These are phyloP conservation scores for Enteromius radiatus DNA, from an alignment of 2,797 vertebrate species.

Conservation along the genomic window DNA sequence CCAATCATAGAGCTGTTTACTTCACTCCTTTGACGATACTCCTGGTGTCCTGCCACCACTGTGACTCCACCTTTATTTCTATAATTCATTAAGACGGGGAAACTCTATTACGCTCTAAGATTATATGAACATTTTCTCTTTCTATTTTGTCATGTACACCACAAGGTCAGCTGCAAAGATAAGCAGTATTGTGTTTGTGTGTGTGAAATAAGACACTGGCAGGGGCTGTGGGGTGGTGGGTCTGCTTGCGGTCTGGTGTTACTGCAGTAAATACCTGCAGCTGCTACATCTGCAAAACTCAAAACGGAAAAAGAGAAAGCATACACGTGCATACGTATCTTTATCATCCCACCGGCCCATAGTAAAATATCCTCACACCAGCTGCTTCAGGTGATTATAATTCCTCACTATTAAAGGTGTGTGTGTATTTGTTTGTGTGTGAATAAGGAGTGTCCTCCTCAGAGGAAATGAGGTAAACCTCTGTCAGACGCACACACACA, in stretches of 20 bases:
- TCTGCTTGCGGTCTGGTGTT: constrained; percentile 68
- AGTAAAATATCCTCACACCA: constrained; percentile 14
- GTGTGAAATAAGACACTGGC: constrained; percentile 63
- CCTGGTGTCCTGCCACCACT: constrained; percentile 21
- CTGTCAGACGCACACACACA: constrained; percentile 32
- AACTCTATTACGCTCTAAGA: background rate
- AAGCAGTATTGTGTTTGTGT: constrained; percentile 70
- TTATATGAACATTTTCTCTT: constrained; percentile 6
- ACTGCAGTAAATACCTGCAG: constrained; percentile 77
- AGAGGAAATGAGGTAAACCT: constrained; percentile 51
- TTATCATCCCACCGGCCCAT: background rate
- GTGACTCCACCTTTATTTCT: constrained; percentile 24
- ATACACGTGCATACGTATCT: constrained; percentile 10
- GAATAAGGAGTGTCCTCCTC: constrained; percentile 28
- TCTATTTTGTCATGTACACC: constrained; percentile 70
- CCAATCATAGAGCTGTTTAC: constrained; percentile 38
- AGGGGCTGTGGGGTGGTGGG: constrained; percentile 54
- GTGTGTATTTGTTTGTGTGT: constrained; percentile 10
- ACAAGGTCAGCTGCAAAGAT: constrained; percentile 78
- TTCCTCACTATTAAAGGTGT: constrained; percentile 21
- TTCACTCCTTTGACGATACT: constrained; percentile 6
- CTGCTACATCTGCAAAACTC: constrained; percentile 77
- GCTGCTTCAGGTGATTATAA: constrained; percentile 6
- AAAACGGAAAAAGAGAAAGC: constrained; percentile 66
- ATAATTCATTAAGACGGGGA: constrained; percentile 24